These are phyloP conservation scores for Drosophila varians DNA, from an alignment of 1,140 invertebrate species.

Conservation along the genomic window DNA sequence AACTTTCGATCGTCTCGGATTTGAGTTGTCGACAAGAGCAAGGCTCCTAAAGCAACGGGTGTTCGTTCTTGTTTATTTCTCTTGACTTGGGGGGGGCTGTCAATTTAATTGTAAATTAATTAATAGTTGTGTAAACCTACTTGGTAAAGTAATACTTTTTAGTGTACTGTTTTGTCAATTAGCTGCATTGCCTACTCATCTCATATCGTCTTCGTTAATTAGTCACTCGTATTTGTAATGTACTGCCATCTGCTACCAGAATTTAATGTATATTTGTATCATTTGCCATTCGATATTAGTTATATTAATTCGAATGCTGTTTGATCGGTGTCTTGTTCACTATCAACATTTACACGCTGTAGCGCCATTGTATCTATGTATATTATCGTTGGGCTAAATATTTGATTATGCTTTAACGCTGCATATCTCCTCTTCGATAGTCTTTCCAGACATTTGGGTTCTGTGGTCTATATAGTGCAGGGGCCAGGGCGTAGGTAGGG, in stretches of 20 bases:
- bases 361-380: conserved; percentile 72
- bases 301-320: conserved; percentile 75
- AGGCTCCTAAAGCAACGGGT: neutral
- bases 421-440: conserved; percentile 12
- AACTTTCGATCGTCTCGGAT: neutral
- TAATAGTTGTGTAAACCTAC: conserved; percentile 57
- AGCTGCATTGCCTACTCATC: conserved; percentile 45
- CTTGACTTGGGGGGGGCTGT: conserved; percentile 7
- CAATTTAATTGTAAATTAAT: conserved; percentile 61
- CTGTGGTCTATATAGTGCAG: conserved; percentile 6
- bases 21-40: conserved; percentile 7
- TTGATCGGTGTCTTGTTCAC: conserved; percentile 68
- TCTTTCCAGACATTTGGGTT: neutral
- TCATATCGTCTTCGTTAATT: conserved; percentile 19
- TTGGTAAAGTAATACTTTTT: conserved; percentile 78
- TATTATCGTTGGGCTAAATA: conserved; percentile 82
- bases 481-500: conserved; percentile 21
- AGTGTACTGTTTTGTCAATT: conserved; percentile 49
- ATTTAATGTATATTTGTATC: conserved; percentile 31
- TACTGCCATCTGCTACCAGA: conserved; percentile 2
- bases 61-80: conserved; percentile 13
- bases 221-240: conserved; percentile 11
- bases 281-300: conserved; percentile 55
- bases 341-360: conserved; percentile 71
- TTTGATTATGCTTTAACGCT: conserved; percentile 71